Conservation (phyloP, 2,113 vertebrate species). For the Actinemys pallida region DNA sequence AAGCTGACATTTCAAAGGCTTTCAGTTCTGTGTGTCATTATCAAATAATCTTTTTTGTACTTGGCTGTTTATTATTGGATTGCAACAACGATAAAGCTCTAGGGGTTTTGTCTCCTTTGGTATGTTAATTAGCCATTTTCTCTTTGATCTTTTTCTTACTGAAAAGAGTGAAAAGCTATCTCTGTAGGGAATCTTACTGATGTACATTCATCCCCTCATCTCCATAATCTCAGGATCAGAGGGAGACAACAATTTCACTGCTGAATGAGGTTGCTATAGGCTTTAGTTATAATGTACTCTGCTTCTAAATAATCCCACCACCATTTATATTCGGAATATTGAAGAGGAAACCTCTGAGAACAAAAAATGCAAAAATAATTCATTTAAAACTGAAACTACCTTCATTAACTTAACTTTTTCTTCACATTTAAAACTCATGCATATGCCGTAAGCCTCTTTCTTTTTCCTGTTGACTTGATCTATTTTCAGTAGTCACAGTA, state of each 20-base stretch:
- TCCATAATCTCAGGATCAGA: slow-evolving; percentile 87
- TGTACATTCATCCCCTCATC: slow-evolving; percentile 84
- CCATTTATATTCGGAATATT: slow-evolving; percentile 56
- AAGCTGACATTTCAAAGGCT: slow-evolving; percentile 87
- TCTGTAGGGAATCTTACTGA: slow-evolving; percentile 86
- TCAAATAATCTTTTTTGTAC: slow-evolving; percentile 89
- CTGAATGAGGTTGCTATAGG: slow-evolving; percentile 78
- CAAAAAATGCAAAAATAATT: slow-evolving; percentile 59
- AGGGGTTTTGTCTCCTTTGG: slow-evolving; percentile 87
- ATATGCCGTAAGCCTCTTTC: slow-evolving; percentile 47
- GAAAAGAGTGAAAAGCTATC: slow-evolving; percentile 88
- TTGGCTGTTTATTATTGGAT: slow-evolving; percentile 88
- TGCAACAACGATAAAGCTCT: slow-evolving; percentile 87
- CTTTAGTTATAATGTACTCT: slow-evolving; percentile 69
- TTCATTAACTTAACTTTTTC: slow-evolving; percentile 60
- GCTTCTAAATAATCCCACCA: slow-evolving; percentile 72
- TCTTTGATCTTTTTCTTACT: slow-evolving; percentile 86
- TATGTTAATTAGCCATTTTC: slow-evolving; percentile 87
- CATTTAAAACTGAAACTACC: slow-evolving; percentile 57
- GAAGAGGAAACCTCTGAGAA: slow-evolving; percentile 48
- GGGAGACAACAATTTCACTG: slow-evolving; percentile 82
- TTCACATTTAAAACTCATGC: slow-evolving; percentile 48
- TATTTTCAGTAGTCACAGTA: slow-evolving; percentile 13
- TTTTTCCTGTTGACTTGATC: slow-evolving; percentile 9
- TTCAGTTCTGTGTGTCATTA: slow-evolving; percentile 86